Evolutionary conservation across 2,797 vertebrate species (phyloP), one percentile per base, ranked within the genome.

Genomic region (Chloroceryle amazona): DNA sequence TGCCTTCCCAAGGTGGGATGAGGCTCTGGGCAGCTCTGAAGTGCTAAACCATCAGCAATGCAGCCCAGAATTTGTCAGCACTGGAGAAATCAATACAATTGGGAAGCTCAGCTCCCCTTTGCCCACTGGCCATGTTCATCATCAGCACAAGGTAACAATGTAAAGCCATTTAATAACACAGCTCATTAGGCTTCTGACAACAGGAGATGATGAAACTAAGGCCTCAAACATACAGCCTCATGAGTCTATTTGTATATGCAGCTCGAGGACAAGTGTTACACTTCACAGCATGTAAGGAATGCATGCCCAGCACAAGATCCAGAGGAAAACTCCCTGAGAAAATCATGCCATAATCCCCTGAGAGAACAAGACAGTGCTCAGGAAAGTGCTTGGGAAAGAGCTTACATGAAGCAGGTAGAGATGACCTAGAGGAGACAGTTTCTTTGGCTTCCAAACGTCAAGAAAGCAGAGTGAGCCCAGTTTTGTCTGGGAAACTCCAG

Each of bases 111-210:
- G 61, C 49, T 91, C 52, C 54, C 39, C 72, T 72, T 42, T 91
- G 85, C 70, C 90, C 4, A 0, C 73, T 61, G 76, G 68, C 52
- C 67, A 28, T 6, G 41, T 73, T 87, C 4, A 0, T 89, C 87
- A 89, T 46, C 37, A 93, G 79, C 86, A 76, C 91, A 39, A 46
- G 67, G 86, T 72, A 81, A 93, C 70, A 76, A 25, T 21, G 63
- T n/a, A 54, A 12, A 93, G 84, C 42, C 63, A 33, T 89, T 93
- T 80, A 78, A 66, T 88, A 94, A 92, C 79, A 93, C 79, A 95
- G 63, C 76, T 89, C 72, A 31, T 97, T 89, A 92, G 54, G 76
- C 55, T 87, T 63, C 79, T 96, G 96, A 89, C 68, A 89, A 46
- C 25, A 80, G 89, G 47, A 88, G 78, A 55, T 63, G 70, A 86